A percentile compares a stretch with the other conserved stretches of the same genome.
phyloP scores from a whole-genome alignment of 2,888 invertebrate genomes.

The Diaphora mendica region DNA sequence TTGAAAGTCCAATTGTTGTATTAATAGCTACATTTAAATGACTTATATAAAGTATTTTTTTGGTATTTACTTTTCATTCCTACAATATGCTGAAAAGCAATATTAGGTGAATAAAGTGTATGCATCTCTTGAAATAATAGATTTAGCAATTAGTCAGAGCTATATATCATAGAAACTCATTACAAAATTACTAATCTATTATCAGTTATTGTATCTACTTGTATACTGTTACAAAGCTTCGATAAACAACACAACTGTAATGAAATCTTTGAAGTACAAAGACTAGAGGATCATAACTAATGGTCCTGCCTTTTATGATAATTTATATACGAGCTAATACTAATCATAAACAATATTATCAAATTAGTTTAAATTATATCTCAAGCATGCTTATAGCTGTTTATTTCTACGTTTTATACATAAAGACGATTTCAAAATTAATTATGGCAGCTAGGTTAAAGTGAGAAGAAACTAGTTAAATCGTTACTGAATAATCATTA shows the following conservation, averaged over 20 bases:
- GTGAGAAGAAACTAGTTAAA: slow-evolving; percentile 57
- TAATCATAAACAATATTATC: slow-evolving; percentile 48
- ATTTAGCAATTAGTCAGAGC: slow-evolving; percentile 25
- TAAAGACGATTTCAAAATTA: slow-evolving; percentile 63
- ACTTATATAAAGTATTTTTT: slow-evolving; percentile 52
- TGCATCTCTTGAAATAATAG: slow-evolving; percentile 13
- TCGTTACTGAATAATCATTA: slow-evolving; percentile 50
- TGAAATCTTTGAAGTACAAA: slow-evolving; percentile 42
- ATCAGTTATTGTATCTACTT: slow-evolving; percentile 34
- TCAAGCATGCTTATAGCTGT: slow-evolving; percentile 60
- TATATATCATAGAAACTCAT: slow-evolving; percentile 17
- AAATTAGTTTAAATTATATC: slow-evolving; percentile 51
- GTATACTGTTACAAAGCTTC: slow-evolving; percentile 31
- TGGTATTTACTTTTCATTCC: slow-evolving; percentile 53
- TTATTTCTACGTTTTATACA: slow-evolving; percentile 57
- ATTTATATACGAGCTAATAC: slow-evolving; percentile 44
- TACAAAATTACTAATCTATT: slow-evolving; percentile 33
- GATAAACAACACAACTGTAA: slow-evolving; percentile 30
- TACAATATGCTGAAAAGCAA: slow-evolving; percentile 48
- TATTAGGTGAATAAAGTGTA: slow-evolving; percentile 18
- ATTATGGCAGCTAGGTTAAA: slow-evolving; percentile 76
- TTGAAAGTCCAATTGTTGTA: slow-evolving; percentile 46
- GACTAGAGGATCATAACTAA: slow-evolving; percentile 52
- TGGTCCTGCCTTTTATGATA: slow-evolving; percentile 40
- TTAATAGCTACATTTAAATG: slow-evolving; percentile 35